phyloP scores from a whole-genome alignment of 2,797 vertebrate genomes.

The Amphiprion clarkii region DNA sequence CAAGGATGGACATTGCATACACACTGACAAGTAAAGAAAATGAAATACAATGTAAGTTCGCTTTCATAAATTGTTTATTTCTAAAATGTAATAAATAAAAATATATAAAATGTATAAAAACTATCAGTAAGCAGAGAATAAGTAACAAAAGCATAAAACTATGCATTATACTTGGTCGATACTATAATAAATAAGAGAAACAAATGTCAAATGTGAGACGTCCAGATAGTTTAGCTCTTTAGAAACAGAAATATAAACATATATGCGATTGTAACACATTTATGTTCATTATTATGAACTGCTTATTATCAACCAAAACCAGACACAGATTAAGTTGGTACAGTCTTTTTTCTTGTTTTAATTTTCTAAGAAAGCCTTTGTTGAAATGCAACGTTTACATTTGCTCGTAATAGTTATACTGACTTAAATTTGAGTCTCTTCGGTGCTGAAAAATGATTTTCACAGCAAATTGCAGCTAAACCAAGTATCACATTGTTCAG shows the following conservation, averaged over 20 bases:
- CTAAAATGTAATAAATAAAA: conserved; percentile 1
- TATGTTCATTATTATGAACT: neutral
- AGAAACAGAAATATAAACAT: neutral
- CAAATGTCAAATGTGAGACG: too few relatives aligned
- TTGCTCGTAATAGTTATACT: neutral
- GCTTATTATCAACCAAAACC: conserved; percentile 1
- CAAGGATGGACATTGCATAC: conserved; percentile 6
- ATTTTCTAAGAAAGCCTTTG: neutral
- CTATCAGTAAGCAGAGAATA: neutral
- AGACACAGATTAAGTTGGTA: neutral
- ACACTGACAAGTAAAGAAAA: neutral
- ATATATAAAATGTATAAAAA: neutral
- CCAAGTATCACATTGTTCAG: neutral
- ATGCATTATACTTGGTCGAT: too few relatives aligned
- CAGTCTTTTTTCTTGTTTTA: neutral
- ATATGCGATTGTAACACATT: neutral
- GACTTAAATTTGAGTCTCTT: neutral
- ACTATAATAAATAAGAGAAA: too few relatives aligned
- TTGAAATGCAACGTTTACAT: neutral
- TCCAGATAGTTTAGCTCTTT: neutral
- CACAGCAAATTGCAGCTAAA: neutral
- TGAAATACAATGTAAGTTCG: neutral
- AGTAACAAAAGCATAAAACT: too few relatives aligned
- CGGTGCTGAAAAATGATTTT: neutral
- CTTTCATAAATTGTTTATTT: neutral